Base-by-base conservation (phyloP, 2,888 invertebrate species). In the Homarus gammarus region DNA sequence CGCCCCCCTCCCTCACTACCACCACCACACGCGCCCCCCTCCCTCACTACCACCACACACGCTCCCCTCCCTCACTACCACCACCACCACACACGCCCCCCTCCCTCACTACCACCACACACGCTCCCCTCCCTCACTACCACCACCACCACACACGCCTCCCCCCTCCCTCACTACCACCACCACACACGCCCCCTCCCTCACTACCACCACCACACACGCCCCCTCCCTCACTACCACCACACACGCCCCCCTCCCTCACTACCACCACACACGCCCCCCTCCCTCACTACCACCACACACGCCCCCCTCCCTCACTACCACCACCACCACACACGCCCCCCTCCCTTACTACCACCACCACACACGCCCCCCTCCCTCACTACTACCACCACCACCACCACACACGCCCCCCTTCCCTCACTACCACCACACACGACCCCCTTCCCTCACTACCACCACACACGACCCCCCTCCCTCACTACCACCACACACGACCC, bases 221-320 rank as follows among this genome's bases (percentile, higher is more conserved):
- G n/a, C 81, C 61, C 61, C 36, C 81, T 33, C 61, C 36, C 61
- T 81, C 36, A 36, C 61, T 61, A 61, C 33, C 61, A 64, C 81
- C 61, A 64, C 68, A 82, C 38, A 56, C 61, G 36, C 22, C 61
- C 61, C 56, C 81, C 56, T 81, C 79, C 81, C 77, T 75, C 75
- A 75, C 75, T 38, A 15, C n/a, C 15, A 33, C 10, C 5, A 22
- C 6, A 22, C 22, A 51, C 56, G 56, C 56, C 49, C 56, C 51
- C 56, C 79, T 56, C 79, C 56, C 79, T 56, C 79, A 61, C 81
- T n/a, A n/a, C n/a, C n/a, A n/a, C n/a, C n/a, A n/a, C n/a, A n/a
- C n/a, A n/a, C n/a, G n/a, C n/a, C n/a, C n/a, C n/a, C n/a, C n/a
- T n/a, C n/a, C n/a, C n/a, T n/a, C n/a, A n/a, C n/a, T n/a, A n/a